A percentile compares a stretch with the other conserved stretches of the same genome.
Conservation (phyloP, 2,888 invertebrate species). For the Lepidochrysops patricia region DNA sequence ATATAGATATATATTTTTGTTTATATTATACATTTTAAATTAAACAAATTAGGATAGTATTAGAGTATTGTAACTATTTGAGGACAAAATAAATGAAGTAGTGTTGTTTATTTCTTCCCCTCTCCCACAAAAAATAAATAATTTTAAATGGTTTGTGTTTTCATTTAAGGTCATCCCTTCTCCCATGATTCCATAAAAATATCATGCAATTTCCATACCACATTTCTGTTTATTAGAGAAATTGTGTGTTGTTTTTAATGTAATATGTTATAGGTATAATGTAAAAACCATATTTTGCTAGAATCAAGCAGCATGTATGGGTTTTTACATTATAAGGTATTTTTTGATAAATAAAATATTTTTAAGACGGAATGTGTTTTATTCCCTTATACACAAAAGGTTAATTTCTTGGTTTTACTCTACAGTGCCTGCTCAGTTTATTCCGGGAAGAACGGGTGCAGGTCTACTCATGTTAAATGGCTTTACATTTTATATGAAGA, state of each 20-base stretch:
- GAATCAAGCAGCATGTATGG: not conserved
- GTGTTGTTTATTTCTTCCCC: not conserved
- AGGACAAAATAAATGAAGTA: not conserved
- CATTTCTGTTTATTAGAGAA: not conserved
- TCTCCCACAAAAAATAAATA: constrained; percentile 1
- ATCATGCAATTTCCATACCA: constrained; percentile 16
- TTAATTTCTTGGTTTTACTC: constrained; percentile 35
- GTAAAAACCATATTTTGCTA: constrained; percentile 2
- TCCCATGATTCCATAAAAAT: constrained; percentile 25
- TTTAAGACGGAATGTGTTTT: constrained; percentile 32
- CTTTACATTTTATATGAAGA: constrained; percentile 68
- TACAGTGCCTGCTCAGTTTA: constrained; percentile 64
- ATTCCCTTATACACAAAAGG: constrained; percentile 27
- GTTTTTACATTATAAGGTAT: constrained; percentile 11
- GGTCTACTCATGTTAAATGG: constrained; percentile 60
- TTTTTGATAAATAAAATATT: constrained; percentile 21
- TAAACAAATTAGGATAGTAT: not conserved
- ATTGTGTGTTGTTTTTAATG: not conserved
- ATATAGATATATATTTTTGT: not conserved
- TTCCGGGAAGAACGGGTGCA: constrained; percentile 62
- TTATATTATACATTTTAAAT: too few relatives aligned
- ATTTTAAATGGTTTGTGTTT: constrained; percentile 32
- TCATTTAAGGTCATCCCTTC: constrained; percentile 38
- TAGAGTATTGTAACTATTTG: not conserved
- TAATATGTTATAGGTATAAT: not conserved